Evolutionary conservation across 1,140 invertebrate species (phyloP).

Genomic region (Plutomurus gul): DNA sequence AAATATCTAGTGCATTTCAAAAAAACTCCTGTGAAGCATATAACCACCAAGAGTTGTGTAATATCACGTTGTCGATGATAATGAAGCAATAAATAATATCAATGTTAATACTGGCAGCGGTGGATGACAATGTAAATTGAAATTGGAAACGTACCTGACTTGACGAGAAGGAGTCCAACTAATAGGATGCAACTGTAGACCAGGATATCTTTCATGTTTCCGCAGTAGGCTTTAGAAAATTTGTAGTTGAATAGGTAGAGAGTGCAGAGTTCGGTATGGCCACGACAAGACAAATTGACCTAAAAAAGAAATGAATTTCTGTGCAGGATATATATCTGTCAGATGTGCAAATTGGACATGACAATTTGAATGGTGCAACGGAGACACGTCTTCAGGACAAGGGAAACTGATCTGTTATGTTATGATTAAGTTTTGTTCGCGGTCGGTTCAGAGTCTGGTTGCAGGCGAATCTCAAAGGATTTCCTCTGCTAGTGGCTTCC

Average conservation of each 20-base stretch:
- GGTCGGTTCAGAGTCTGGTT: neutral
- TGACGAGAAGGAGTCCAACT: constrained; percentile 9
- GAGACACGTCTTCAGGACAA: neutral
- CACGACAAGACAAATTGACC: neutral
- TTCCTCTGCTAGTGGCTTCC: neutral
- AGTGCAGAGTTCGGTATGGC: neutral
- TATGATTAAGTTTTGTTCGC: neutral
- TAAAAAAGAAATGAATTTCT: neutral
- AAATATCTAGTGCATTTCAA: too few relatives aligned
- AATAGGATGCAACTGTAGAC: constrained; percentile 28
- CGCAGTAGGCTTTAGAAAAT: neutral
- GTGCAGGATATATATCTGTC: neutral
- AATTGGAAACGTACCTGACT: constrained; percentile 35
- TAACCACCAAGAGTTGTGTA: too few relatives aligned
- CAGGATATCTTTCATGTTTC: constrained; percentile 32
- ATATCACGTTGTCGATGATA: too few relatives aligned
- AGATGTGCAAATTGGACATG: constrained; percentile 13
- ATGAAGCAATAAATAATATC: neutral
- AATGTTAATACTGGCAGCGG: neutral
- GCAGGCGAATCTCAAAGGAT: neutral
- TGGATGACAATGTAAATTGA: neutral
- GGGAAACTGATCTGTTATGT: constrained; percentile 2
- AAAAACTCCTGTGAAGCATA: too few relatives aligned
- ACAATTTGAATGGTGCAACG: neutral
- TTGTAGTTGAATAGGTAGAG: neutral